These are phyloP conservation scores for Folsomia candida DNA, from an alignment of 2,888 invertebrate species.

Conservation along the genomic window DNA sequence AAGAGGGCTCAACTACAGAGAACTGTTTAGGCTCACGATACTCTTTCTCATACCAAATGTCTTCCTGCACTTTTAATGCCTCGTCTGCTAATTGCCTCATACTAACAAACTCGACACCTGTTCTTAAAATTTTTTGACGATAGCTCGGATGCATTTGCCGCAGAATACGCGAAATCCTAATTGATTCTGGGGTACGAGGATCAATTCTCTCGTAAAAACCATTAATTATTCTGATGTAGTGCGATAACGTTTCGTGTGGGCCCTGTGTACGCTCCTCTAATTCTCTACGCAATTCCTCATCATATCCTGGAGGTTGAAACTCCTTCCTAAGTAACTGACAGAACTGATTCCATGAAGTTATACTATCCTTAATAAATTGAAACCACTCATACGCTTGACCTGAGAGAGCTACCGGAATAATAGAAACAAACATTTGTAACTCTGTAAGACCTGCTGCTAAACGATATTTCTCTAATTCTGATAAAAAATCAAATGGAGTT, in stretches of 20 bases:
- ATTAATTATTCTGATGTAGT: neutral
- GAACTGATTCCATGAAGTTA: neutral
- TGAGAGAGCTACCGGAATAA: neutral
- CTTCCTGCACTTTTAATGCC: neutral
- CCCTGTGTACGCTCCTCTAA: neutral
- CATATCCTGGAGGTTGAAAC: neutral
- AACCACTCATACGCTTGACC: neutral
- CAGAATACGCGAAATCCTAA: neutral
- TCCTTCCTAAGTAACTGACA: neutral
- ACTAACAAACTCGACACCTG: neutral
- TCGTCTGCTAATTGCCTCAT: neutral
- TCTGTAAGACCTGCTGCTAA: neutral
- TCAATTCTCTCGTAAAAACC: neutral
- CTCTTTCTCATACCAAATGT: neutral
- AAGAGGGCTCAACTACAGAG: neutral
- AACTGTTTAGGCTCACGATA: neutral
- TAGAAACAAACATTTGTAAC: neutral
- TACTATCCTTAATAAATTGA: neutral
- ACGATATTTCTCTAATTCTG: slow-evolving; percentile 3
- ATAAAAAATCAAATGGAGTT: slow-evolving; percentile 3
- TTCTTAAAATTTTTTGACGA: neutral
- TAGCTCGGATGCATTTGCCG: slow-evolving; percentile 2
- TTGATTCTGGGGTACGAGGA: neutral
- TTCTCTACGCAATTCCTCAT: slow-evolving; percentile 4
- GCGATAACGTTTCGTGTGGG: neutral